Conservation (phyloP, 92 coral and sea anemone species). For the Phenganax stokvisi region DNA sequence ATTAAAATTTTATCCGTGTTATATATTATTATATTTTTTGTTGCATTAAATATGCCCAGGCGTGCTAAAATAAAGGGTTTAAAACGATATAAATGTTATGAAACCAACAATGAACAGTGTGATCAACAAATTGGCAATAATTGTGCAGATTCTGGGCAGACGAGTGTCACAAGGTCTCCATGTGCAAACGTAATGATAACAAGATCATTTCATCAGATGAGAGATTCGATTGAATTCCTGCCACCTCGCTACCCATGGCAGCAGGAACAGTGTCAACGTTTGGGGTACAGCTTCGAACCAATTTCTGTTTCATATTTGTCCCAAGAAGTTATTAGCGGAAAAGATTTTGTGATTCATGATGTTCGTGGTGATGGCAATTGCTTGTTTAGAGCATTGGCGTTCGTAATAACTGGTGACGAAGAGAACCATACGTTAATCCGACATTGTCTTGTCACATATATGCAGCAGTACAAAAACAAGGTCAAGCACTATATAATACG, state of each 20-base stretch:
- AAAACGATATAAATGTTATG: not conserved
- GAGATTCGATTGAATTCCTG: not conserved
- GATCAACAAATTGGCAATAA: not conserved
- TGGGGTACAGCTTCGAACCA: slow-evolving; percentile 2
- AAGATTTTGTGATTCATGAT: slow-evolving; percentile 21
- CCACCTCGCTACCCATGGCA: slow-evolving; percentile 30
- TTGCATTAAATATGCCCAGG: not conserved
- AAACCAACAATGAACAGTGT: not conserved
- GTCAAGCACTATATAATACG: slow-evolving; percentile 24
- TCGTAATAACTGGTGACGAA: slow-evolving; percentile 25
- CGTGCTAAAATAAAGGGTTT: slow-evolving; percentile 1
- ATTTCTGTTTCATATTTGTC: slow-evolving; percentile 2
- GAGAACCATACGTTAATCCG: slow-evolving; percentile 21
- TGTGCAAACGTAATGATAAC: slow-evolving; percentile 2
- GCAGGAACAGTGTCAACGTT: slow-evolving; percentile 25
- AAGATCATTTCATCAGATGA: slow-evolving; percentile 4
- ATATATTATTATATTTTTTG: not conserved
- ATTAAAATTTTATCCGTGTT: not conserved
- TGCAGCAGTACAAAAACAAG: slow-evolving; percentile 16
- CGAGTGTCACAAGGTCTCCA: slow-evolving; percentile 1
- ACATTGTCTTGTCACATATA: slow-evolving; percentile 2
- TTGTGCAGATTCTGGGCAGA: too few relatives aligned
- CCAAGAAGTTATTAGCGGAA: not conserved
- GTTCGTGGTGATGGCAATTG: slow-evolving; percentile 23
- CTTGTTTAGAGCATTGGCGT: slow-evolving; percentile 17